phyloP scores from a whole-genome alignment of 2,888 invertebrate genomes.

The Xylophagus ater region DNA sequence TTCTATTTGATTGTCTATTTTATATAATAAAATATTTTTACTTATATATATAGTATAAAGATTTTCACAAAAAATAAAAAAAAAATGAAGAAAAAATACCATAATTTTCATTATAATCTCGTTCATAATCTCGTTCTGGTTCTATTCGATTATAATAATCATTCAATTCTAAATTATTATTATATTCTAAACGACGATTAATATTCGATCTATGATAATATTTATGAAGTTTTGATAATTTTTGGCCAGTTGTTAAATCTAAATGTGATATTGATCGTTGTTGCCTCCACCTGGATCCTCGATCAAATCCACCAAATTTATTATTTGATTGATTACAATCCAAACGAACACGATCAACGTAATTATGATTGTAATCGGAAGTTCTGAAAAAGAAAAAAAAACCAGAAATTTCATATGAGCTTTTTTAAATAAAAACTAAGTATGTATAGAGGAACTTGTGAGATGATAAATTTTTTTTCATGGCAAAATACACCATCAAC shows the following conservation, averaged over 20 bases:
- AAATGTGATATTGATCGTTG: constrained; percentile 40
- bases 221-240: constrained; percentile 26
- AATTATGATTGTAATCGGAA: constrained; percentile 36
- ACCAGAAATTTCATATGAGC: constrained; percentile 3
- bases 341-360: constrained; percentile 40
- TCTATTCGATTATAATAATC: constrained; percentile 27
- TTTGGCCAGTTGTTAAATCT: constrained; percentile 46
- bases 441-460: too few relatives aligned
- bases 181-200: constrained; percentile 25
- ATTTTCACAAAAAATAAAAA: constrained; percentile 3
- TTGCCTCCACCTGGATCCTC: constrained; percentile 39
- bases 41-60: background rate
- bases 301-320: constrained; percentile 26
- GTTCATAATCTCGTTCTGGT: constrained; percentile 1
- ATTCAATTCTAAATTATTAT: constrained; percentile 32
- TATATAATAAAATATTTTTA: background rate
- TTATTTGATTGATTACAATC: constrained; percentile 28
- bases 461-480: too few relatives aligned
- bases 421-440: constrained; percentile 24
- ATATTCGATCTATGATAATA: constrained; percentile 26
- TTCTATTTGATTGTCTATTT: background rate
- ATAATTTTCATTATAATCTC: constrained; percentile 11
- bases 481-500: too few relatives aligned
- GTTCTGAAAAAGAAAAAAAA: constrained; percentile 21
- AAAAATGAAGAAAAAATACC: background rate